Evolutionary conservation across 2,888 invertebrate genomes (phyloP).

Genomic region (Tyria jacobaeae): DNA sequence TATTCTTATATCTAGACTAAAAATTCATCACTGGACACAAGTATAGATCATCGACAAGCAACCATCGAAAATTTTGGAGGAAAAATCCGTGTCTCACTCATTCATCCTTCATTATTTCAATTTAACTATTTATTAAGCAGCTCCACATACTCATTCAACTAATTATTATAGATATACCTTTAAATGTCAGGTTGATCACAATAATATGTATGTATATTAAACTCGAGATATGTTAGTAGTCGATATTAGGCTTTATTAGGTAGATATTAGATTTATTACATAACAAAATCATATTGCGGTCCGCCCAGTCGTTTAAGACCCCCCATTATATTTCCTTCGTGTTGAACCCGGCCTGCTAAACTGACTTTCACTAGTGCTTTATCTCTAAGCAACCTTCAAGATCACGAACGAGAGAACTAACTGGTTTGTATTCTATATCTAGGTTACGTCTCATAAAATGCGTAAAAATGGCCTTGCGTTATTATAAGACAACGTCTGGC

Average conservation of each 20-base stretch:
- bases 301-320: conserved; percentile 41
- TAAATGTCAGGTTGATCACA: neutral
- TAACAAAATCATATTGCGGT: conserved; percentile 40
- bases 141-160: neutral
- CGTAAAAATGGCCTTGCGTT: conserved; percentile 16
- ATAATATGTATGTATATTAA: conserved; percentile 28
- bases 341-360: conserved; percentile 43
- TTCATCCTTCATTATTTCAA: no score
- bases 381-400: conserved; percentile 59
- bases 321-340: conserved; percentile 37
- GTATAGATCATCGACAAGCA: no score
- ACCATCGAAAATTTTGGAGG: neutral
- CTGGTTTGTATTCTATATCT: conserved; percentile 54
- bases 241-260: conserved; percentile 37
- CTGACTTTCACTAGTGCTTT: conserved; percentile 64
- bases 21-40: neutral
- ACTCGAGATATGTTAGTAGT: conserved; percentile 19
- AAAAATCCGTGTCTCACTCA: neutral
- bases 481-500: neutral
- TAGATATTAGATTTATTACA: no score
- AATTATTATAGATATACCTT: neutral
- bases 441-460: conserved; percentile 44
- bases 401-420: conserved; percentile 57
- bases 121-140: neutral
- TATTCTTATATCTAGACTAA: conserved; percentile 32